Conservation (phyloP, 2,888 invertebrate genomes). For the Pristionchus maxplancki region DNA sequence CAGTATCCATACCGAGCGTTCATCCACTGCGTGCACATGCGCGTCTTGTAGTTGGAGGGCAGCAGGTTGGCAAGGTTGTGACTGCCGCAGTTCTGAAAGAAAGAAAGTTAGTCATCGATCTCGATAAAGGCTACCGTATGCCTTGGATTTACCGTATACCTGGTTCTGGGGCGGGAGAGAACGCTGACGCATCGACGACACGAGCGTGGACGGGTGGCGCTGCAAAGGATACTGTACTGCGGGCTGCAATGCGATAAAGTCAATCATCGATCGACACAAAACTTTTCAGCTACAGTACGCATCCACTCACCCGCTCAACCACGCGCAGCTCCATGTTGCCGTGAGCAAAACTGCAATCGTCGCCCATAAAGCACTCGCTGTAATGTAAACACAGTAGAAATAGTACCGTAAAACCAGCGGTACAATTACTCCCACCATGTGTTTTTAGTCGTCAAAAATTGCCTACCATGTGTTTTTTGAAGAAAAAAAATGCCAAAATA, state of each 20-base stretch:
- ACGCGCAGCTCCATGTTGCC: constrained; percentile 61
- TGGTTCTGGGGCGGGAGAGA: constrained; percentile 31
- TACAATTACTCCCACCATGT: too few relatives aligned
- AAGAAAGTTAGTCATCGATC: neutral
- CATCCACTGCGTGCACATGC: constrained; percentile 58
- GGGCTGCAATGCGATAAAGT: neutral
- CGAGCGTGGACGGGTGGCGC: constrained; percentile 25
- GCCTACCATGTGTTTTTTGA: too few relatives aligned
- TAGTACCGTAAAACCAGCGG: too few relatives aligned
- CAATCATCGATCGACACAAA: neutral
- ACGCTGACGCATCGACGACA: constrained; percentile 38
- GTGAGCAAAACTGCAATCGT: constrained; percentile 62
- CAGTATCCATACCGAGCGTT: neutral
- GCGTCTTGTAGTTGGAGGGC: constrained; percentile 62
- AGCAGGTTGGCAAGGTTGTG: neutral
- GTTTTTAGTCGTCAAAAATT: too few relatives aligned
- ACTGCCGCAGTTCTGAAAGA: neutral
- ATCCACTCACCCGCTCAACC: neutral
- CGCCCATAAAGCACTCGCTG: constrained; percentile 60
- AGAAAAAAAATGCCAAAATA: too few relatives aligned
- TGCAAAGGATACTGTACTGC: neutral
- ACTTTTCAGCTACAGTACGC: too few relatives aligned
- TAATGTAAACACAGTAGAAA: too few relatives aligned
- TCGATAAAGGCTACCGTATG: neutral
- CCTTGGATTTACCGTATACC: constrained; percentile 17